Evolutionary conservation across 2,113 vertebrate genomes (phyloP).

Genomic region (Embiotoca jacksoni): DNA sequence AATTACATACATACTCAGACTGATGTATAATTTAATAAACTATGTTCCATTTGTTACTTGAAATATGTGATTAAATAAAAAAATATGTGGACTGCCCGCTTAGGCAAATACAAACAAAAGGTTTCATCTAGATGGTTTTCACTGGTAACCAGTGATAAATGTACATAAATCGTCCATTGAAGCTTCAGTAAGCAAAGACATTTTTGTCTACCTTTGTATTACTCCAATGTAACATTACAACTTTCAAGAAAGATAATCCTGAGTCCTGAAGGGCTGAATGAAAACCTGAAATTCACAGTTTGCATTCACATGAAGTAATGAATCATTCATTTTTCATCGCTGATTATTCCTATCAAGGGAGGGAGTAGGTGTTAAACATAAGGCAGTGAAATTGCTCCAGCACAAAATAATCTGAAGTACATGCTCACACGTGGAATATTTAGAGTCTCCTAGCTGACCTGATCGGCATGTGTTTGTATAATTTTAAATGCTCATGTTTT

Average conservation of each 20-base stretch:
- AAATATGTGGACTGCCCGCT: too few species aligned
- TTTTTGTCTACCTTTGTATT: background rate
- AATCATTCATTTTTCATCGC: background rate
- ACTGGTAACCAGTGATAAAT: background rate
- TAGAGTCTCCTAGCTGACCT: conserved; percentile 27
- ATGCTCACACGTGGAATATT: conserved; percentile 7
- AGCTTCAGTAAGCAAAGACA: background rate
- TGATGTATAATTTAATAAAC: too few species aligned
- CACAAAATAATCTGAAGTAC: background rate
- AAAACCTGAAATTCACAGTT: conserved; percentile 8
- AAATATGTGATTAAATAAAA: too few species aligned
- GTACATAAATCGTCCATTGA: background rate
- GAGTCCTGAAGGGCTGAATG: background rate
- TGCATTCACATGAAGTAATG: background rate
- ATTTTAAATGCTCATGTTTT: too few species aligned
- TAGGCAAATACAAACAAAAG: too few species aligned
- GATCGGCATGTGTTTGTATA: conserved; percentile 34
- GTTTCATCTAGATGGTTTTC: background rate
- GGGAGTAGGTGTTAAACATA: background rate
- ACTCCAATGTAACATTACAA: background rate
- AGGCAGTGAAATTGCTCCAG: background rate
- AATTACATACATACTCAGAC: too few species aligned
- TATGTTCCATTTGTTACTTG: too few species aligned
- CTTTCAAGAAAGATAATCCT: background rate
- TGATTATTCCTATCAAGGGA: background rate